phyloP scores from a whole-genome alignment of 1,140 invertebrate species.

The Apis florea region DNA sequence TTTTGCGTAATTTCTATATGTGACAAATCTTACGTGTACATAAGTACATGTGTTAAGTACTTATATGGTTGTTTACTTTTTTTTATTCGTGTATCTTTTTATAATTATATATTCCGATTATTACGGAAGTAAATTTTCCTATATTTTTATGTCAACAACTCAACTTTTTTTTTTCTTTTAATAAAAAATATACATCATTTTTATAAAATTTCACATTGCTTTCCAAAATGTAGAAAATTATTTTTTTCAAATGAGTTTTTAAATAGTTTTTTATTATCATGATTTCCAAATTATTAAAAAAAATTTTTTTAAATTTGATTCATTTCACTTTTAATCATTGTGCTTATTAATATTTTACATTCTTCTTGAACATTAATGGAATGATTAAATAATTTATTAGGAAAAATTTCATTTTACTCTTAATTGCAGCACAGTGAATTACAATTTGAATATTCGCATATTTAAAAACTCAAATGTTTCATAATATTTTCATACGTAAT shows the following conservation, averaged over 20 bases:
- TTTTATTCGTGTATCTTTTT: conserved; percentile 4
- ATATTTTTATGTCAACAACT: conserved; percentile 34
- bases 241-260: conserved; percentile 21
- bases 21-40: neutral
- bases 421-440: conserved; percentile 28
- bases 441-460: conserved; percentile 13
- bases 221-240: neutral
- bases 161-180: neutral
- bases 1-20: conserved; percentile 1
- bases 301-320: neutral
- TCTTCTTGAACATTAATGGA: neutral
- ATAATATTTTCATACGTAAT: conserved; percentile 42
- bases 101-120: neutral
- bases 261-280: neutral
- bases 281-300: neutral
- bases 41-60: neutral
- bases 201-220: neutral
- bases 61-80: conserved; percentile 10
- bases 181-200: neutral
- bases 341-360: neutral
- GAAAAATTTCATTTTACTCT: neutral
- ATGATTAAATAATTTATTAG: neutral
- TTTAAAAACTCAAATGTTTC: conserved; percentile 33
- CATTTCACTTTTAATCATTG: neutral
- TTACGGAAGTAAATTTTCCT: conserved; percentile 15